Evolutionary conservation across 2,888 invertebrate genomes (phyloP), one percentile per base, ranked within the genome.

Genomic region (Nomada flava): DNA sequence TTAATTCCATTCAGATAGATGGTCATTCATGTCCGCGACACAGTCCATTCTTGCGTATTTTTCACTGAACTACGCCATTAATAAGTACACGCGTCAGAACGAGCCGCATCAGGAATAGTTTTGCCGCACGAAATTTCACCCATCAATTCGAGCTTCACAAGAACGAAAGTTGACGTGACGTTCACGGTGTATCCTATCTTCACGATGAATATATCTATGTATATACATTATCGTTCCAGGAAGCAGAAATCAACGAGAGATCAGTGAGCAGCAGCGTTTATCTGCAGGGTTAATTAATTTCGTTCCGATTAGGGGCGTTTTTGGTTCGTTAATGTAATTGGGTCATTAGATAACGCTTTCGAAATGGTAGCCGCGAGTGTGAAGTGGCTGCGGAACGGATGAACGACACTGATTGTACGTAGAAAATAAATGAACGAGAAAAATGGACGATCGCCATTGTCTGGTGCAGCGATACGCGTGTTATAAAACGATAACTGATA

Each of bases 301-400:
- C 50, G 50, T 84, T 71, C 67, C 73, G 84, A 89, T 89, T 89
- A 86, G 79, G 74, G 62, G 57, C 52, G 65, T 74, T 83, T 88
- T 88, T 26, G 84, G 78, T 76, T 85, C 85, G 86, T 89, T 89
- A 86, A 86, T 85, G 85, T 89, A 91, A 90, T 90, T 91, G 80
- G 91, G 90, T 89, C 91, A 80, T 57, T 78, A 88, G 91, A 91
- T 86, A 86, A 83, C 63, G 86, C 83, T 86, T 85, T 79, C 76
- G 83, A 71, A 79, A 84, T 75, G 47, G 60, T 73, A 50, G 67
- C 60, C 62, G 55, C 73, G 23, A 52, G n/a, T 70, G 53, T 70
- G 65, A 74, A 71, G 64, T 65, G 79, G 62, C 52, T 57, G 26
- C 52, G 75, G 60, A 86, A 71, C 78, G 84, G 76, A 82, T 63